Base-by-base conservation (phyloP, 1,140 invertebrate genomes). In the Nephotettix cincticeps region DNA sequence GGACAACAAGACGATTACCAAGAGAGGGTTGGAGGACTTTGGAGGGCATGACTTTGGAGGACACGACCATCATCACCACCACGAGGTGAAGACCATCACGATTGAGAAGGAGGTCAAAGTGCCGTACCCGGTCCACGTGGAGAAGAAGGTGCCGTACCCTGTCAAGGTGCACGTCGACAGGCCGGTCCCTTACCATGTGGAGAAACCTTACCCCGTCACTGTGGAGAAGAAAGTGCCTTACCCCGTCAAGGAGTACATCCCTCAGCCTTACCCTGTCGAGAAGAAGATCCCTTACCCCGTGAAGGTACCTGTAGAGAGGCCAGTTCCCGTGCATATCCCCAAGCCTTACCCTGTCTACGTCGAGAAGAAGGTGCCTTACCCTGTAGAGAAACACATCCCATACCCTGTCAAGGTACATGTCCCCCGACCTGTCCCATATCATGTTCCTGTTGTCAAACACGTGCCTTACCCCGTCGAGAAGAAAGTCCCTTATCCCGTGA, bases 101-200 rank as follows among this genome's bases (percentile, higher is more conserved):
- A 67, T 67, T 9, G 21, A 40, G 32, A 67, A 67, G 32, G 64
- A 88, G 19, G 87, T 92, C n/a, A 85, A 87, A 1, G 84, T 86
- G 47, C 89, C 89, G 0, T 90, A 90, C 78, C 89, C 89, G 58
- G 89, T 77, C 4, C 73, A 72, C 9, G 72, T 91, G 1, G 88
- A 89, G 75, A 90, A 90, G 76, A 82, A 89, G 71, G 84, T 90
- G 11, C 90, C 90, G 28, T 87, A 86, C 76, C 89, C 90, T 78
- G 86, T 89, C 4, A 89, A 89, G 77, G 87, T 90, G 43, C 84
- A 85, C 30, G 89, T 93, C 23, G 90, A 92, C 80, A 91, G 89
- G 79, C 90, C 90, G 17, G 63, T 71, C 17, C 75, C 75, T 17
- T 45, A 68, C 29, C 69, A 63, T 0, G 71, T 75, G 1, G 70